Conservation (phyloP, 2,888 invertebrate species). For the Rotaria sp. region DNA sequence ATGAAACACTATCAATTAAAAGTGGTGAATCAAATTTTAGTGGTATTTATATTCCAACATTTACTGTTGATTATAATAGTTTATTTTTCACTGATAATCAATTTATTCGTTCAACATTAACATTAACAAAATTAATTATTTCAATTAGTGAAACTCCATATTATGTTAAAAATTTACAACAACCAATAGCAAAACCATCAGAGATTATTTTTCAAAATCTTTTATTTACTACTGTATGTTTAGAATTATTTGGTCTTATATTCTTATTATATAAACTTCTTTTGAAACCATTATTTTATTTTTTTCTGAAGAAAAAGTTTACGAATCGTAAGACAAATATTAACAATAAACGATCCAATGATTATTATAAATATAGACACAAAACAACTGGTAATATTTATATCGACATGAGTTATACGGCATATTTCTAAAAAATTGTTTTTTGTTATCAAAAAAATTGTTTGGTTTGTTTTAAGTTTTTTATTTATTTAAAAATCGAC, state of each 20-base stretch:
- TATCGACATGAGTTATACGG: neutral
- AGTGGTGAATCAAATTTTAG: neutral
- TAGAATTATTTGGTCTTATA: neutral
- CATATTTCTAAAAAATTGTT: neutral
- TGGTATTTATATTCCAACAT: constrained; percentile 19
- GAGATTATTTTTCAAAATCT: neutral
- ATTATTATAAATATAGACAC: neutral
- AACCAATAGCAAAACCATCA: neutral
- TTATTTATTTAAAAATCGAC: too few species aligned
- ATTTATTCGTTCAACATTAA: neutral
- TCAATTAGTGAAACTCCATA: neutral
- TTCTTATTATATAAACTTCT: neutral
- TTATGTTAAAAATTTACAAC: constrained; percentile 13
- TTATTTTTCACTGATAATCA: neutral
- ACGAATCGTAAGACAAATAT: too few species aligned
- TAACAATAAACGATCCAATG: too few species aligned
- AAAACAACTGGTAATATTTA: neutral
- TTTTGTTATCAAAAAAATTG: too few species aligned
- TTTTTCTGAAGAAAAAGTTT: neutral
- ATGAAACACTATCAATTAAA: neutral
- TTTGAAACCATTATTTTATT: neutral
- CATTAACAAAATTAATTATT: neutral
- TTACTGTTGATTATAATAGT: neutral
- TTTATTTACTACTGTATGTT: neutral
- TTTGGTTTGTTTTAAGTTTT: too few species aligned